Percentiles rank a stretch among this genome's conserved stretches.
Evolutionary conservation across 2,113 vertebrate genomes (phyloP).

Genomic region (Brachirus orientalis): DNA sequence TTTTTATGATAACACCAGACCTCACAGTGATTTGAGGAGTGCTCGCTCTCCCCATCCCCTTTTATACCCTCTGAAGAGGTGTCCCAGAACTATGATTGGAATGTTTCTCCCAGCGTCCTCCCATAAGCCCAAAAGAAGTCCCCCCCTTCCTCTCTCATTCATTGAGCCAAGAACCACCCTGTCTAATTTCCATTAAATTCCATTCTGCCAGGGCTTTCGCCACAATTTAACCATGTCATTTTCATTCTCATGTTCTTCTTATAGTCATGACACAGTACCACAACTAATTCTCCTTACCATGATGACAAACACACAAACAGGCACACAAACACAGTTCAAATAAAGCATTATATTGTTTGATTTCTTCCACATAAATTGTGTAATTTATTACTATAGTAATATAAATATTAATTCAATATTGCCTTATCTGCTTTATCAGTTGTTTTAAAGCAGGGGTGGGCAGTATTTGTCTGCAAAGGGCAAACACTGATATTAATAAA

Average conservation of each 20-base stretch:
- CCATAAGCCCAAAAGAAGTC: constrained; percentile 66
- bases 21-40: constrained; percentile 11
- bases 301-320: neutral
- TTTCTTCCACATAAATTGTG: too few species aligned
- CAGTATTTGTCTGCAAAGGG: too few species aligned
- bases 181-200: constrained; percentile 52
- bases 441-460: too few species aligned
- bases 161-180: constrained; percentile 83
- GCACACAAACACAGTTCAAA: too few species aligned
- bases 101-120: constrained; percentile 86
- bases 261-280: constrained; percentile 4
- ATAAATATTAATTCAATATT: too few species aligned
- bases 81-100: constrained; percentile 89
- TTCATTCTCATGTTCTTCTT: constrained; percentile 22
- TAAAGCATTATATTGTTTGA: too few species aligned
- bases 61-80: constrained; percentile 83
- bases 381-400: too few species aligned
- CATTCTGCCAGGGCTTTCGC: constrained; percentile 5
- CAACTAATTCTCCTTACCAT: neutral
- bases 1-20: constrained; percentile 27
- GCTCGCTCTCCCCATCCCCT: constrained; percentile 46
- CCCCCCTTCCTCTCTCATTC: constrained; percentile 10
- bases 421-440: too few species aligned
- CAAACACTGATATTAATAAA: too few species aligned
- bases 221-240: constrained; percentile 18